Evolutionary conservation across 1,140 invertebrate genomes (phyloP), one percentile per base, ranked within the genome.

Genomic region (Halyomorpha halys): DNA sequence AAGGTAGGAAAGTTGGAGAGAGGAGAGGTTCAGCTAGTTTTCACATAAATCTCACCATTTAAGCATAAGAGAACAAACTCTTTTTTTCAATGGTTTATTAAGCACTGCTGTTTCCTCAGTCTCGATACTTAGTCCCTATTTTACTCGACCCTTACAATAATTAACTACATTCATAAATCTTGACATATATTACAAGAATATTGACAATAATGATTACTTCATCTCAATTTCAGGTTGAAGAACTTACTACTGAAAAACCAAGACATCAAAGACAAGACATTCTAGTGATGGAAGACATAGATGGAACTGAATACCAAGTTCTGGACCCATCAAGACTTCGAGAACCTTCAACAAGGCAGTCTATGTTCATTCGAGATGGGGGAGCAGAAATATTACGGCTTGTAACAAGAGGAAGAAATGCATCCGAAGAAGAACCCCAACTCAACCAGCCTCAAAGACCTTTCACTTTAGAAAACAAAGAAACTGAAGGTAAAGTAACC

Each of bases 301-400:
- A 77, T 1, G 75, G 74, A 3, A 67, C 65, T 8, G 70, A 71
- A 44, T 69, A 68, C 44, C 59, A 67, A 39, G 54, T 69, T n/a
- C 49, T 71, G 27, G 70, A 71, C 44, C 68, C 70, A 13, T 65
- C 66, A 21, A 64, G 69, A 45, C 30, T 71, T 25, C 75, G 75
- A 51, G 80, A 80, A 61, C 64, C 66, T 13, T 66, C 54, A 18
- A 67, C 45, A 8, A 66, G 70, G 30, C 68, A 89, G 68, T 84
- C 86, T 69, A 81, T 83, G 69, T 90, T 86, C 71, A 87, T 87
- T 23, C 82, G 87, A 70, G 87, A 90, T 70, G 89, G 88, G 0
- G 88, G 89, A 69, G 84, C 87, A 1, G 89, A 90, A 76, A 87
- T 91, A 59, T 74, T 91, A 51, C 77, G 87, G 66, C 74, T 91